A percentile compares a stretch with the other conserved stretches of the same genome.
phyloP scores from a whole-genome alignment of 2,113 vertebrate genomes.

The Antennarius striatus region DNA sequence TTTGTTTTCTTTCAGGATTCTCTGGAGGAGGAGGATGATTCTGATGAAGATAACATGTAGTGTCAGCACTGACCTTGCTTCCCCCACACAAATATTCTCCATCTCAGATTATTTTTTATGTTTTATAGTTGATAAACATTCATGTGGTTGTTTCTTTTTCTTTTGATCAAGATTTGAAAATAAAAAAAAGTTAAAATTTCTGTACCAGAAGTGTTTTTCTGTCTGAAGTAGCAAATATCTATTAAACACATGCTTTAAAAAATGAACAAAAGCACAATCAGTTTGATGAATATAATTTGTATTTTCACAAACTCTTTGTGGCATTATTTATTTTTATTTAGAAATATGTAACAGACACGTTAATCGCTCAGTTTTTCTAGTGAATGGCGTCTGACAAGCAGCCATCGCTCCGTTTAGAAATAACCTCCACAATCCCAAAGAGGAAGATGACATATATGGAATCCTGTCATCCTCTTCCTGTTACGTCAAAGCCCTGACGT shows the following conservation, averaged over 20 bases:
- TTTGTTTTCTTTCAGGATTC: conserved; percentile 86
- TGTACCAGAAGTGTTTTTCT: background rate
- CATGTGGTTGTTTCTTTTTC: conserved; percentile 2
- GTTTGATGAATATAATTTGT: too few species aligned
- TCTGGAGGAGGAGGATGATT: conserved; percentile 98
- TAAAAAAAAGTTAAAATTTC: conserved; percentile 36
- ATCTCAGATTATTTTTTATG: conserved; percentile 52
- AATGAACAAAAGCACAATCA: too few species aligned
- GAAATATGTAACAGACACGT: too few species aligned
- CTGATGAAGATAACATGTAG: conserved; percentile 99
- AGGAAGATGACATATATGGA: conserved; percentile 27
- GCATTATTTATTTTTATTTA: too few species aligned
- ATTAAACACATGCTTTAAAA: too few species aligned
- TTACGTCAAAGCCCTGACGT: conserved; percentile 47
- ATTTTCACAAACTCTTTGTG: too few species aligned
- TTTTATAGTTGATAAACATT: conserved; percentile 52
- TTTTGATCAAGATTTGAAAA: conserved; percentile 43
- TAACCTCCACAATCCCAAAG: conserved; percentile 14
- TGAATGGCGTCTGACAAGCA: background rate
- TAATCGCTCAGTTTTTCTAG: too few species aligned
- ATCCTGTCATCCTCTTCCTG: conserved; percentile 48
- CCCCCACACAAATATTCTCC: background rate
- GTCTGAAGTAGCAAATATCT: background rate
- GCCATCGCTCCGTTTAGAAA: conserved; percentile 1
- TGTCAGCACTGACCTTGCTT: background rate